Base-by-base conservation (phyloP, 1,140 invertebrate genomes). In the Drosophila malerkotliana region DNA sequence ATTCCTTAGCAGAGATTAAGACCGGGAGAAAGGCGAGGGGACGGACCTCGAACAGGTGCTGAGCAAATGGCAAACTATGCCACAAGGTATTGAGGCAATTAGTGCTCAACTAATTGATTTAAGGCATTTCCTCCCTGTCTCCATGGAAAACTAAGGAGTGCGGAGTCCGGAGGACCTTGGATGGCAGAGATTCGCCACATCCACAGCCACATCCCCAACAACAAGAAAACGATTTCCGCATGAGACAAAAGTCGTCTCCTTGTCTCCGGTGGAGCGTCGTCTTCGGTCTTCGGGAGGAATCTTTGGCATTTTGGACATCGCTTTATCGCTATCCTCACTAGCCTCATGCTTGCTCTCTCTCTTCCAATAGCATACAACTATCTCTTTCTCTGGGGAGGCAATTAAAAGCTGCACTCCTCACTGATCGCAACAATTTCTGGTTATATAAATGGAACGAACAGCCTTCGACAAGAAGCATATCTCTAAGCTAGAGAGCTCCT, bases 1-100 rank as follows among this genome's bases (percentile, higher is more conserved):
- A 89, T 89, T 84, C 79, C 66, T 61, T 55, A 34, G 60, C 84
- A 47, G 74, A 89, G 79, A 89, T 84, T 90, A 89, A 80, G 72
- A n/a, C 14, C 30, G 47, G 47, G 47, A n/a, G 39, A 24, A 30
- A 37, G 34, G 54, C 28, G 10, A 44, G 61, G 45, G 30, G 28
- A 37, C n/a, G 15, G 28, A 39, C 57, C 56, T 44, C 53, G 66
- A 88, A 88, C 83, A 88, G 82, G 82, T 87, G 82, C 83, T 88
- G 83, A 72, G 72, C 73, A 88, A 85, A 82, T 87, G 83, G 82
- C 78, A 77, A 90, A 90, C 79, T 90, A 90, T 90, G 87, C 88
- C 88, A 90, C 83, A 90, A 88, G 82, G 87, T 90, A 90, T 90
- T 90, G 88, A 77, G 83, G 88, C 87, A 90, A 90, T 90, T 90